phyloP scores from a whole-genome alignment of 2,797 vertebrate species.

The Acanthopagrus latus region DNA sequence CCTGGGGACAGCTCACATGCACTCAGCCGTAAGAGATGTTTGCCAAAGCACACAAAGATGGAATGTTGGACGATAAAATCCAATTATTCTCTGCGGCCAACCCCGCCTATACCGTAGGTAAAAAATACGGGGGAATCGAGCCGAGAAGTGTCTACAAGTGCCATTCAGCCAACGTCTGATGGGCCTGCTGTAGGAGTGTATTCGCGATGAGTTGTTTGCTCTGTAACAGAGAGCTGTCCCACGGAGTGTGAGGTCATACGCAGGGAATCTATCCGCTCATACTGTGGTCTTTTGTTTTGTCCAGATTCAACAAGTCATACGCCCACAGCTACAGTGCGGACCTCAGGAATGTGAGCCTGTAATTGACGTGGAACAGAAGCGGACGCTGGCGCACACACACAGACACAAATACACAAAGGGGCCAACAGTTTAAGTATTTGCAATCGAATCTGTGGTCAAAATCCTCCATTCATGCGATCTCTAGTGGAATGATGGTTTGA shows the following conservation, averaged over 20 bases:
- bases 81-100: not conserved
- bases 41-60: constrained; percentile 7
- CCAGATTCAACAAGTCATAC: constrained; percentile 54
- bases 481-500: not conserved
- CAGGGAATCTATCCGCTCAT: constrained; percentile 58
- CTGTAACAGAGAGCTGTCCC: constrained; percentile 43
- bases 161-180: constrained; percentile 10
- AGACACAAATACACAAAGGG: constrained; percentile 24
- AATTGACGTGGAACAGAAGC: constrained; percentile 39
- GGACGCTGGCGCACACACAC: constrained; percentile 19
- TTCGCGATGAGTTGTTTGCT: constrained; percentile 53
- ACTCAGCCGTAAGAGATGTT: not conserved
- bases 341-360: constrained; percentile 61
- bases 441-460: not conserved
- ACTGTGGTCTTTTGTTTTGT: constrained; percentile 71
- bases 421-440: constrained; percentile 24
- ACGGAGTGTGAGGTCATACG: constrained; percentile 63
- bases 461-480: constrained; percentile 3
- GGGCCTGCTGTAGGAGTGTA: constrained; percentile 4
- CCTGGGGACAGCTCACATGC: constrained; percentile 3
- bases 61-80: not conserved
- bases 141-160: not conserved
- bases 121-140: not conserved
- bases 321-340: constrained; percentile 37
- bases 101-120: not conserved